These are phyloP conservation scores for Chrysotoxum bicinctum DNA, from an alignment of 2,888 invertebrate genomes.

Conservation along the genomic window DNA sequence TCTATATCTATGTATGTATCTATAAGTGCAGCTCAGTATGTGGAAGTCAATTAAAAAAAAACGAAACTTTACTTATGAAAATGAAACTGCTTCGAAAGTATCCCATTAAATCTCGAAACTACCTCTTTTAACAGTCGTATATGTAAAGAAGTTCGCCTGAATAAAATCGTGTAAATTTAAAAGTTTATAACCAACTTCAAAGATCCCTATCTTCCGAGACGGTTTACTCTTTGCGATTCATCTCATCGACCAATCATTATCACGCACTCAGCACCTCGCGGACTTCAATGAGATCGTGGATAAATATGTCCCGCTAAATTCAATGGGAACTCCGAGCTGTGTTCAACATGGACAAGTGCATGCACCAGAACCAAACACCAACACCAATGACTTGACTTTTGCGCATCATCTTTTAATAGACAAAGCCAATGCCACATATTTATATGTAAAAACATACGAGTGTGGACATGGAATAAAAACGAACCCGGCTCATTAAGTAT, in stretches of 20 bases:
- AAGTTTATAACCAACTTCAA: slow-evolving; percentile 39
- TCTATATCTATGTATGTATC: no score
- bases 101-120: background rate
- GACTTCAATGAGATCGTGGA: slow-evolving; percentile 10
- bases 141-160: background rate
- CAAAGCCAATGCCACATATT: background rate
- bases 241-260: slow-evolving; percentile 54
- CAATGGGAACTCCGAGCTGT: slow-evolving; percentile 28
- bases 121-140: background rate
- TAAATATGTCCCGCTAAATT: slow-evolving; percentile 46
- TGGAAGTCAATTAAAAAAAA: no score
- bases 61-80: no score
- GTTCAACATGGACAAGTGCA: slow-evolving; percentile 61
- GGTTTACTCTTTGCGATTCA: slow-evolving; percentile 12
- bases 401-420: slow-evolving; percentile 34
- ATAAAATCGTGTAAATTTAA: slow-evolving; percentile 39
- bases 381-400: slow-evolving; percentile 13
- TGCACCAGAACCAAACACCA: background rate
- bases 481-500: background rate
- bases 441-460: background rate
- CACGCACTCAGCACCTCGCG: slow-evolving; percentile 43
- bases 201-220: slow-evolving; percentile 46
- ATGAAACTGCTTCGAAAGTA: background rate
- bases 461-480: background rate
- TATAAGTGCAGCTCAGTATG: background rate